Evolutionary conservation across 2,888 invertebrate genomes (phyloP).

Genomic region (Parasteatoda lunata): DNA sequence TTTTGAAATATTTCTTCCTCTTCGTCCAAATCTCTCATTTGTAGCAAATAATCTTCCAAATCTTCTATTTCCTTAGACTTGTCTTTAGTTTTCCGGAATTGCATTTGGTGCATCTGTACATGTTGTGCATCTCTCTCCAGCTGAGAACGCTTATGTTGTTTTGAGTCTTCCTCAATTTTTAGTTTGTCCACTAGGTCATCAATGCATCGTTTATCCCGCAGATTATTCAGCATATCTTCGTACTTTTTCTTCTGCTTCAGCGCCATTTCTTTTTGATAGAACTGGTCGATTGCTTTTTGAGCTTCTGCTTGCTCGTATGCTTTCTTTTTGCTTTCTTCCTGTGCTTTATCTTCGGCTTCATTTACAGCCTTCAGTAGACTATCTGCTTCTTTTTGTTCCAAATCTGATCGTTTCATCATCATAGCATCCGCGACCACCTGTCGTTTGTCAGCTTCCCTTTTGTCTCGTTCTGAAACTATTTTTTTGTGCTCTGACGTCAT

Average conservation of each 20-base stretch:
- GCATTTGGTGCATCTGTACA: slow-evolving; percentile 55
- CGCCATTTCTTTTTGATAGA: slow-evolving; percentile 34
- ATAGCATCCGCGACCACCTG: slow-evolving; percentile 22
- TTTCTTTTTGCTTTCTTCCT: slow-evolving; percentile 17
- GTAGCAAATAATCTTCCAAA: slow-evolving; percentile 44
- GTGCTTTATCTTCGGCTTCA: slow-evolving; percentile 32
- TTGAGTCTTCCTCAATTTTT: slow-evolving; percentile 15
- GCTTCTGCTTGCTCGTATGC: slow-evolving; percentile 4
- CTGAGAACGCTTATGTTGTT: neutral
- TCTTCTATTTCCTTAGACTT: slow-evolving; percentile 14
- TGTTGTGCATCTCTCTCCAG: slow-evolving; percentile 42
- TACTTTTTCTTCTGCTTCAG: slow-evolving; percentile 12
- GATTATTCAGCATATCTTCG: slow-evolving; percentile 5
- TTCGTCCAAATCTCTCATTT: slow-evolving; percentile 44
- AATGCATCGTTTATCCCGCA: slow-evolving; percentile 30
- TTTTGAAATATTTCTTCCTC: slow-evolving; percentile 61
- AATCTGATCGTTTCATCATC: neutral
- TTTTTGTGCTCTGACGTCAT: slow-evolving; percentile 41
- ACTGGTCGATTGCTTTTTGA: slow-evolving; percentile 20
- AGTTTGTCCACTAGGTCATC: slow-evolving; percentile 15
- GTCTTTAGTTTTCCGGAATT: slow-evolving; percentile 5
- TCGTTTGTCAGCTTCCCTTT: slow-evolving; percentile 1
- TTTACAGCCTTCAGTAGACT: slow-evolving; percentile 27
- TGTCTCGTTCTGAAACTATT: slow-evolving; percentile 17
- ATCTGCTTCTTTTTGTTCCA: slow-evolving; percentile 26